Conservation (phyloP, 2,113 vertebrate genomes). For the Tylochromis polylepis region DNA sequence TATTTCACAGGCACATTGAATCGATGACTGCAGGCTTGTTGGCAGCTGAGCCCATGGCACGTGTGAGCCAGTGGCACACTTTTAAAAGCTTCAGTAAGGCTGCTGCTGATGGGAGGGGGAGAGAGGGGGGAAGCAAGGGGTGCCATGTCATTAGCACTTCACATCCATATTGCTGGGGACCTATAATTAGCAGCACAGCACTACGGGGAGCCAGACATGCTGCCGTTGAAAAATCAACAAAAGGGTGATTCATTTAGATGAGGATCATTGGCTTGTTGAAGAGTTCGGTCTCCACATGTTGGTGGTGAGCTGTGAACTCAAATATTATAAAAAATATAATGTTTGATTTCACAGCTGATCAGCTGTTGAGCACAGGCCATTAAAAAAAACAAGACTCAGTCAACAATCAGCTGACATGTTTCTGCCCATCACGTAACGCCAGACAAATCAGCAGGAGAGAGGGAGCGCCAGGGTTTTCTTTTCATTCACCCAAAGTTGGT, state of each 20-base stretch:
- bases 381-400: neutral
- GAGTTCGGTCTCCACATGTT: neutral
- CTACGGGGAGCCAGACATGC: neutral
- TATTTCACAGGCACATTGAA: constrained; percentile 33
- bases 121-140: neutral
- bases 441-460: neutral
- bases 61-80: constrained; percentile 20
- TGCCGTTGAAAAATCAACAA: constrained; percentile 12
- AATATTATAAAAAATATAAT: neutral
- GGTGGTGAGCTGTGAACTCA: neutral
- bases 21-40: constrained; percentile 29
- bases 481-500: neutral
- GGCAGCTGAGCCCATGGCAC: constrained; percentile 46
- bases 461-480: neutral
- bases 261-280: neutral
- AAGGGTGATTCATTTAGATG: neutral
- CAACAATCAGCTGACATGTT: neutral
- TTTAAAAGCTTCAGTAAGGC: neutral
- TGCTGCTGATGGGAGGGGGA: neutral
- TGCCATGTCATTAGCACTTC: constrained; percentile 46
- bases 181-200: constrained; percentile 42
- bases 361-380: neutral
- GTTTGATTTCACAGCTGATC: neutral
- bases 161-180: constrained; percentile 36
- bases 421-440: neutral